Evolutionary conservation across 2,888 invertebrate species (phyloP).

Genomic region (Dioctria linearis): DNA sequence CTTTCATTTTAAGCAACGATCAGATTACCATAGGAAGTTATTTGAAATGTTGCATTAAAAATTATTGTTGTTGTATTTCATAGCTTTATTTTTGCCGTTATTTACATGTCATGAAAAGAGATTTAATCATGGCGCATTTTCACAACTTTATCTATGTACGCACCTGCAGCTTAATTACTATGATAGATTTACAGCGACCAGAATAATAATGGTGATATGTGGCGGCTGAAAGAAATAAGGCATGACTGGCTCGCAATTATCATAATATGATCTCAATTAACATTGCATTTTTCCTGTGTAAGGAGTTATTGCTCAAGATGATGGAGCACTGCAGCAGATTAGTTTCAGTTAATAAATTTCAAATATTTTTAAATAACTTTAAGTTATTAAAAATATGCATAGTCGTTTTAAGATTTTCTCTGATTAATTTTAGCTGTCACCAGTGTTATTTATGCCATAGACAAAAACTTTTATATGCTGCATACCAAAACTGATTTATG

Average conservation of each 20-base stretch:
- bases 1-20: constrained; percentile 34
- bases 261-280: constrained; percentile 44
- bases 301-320: constrained; percentile 24
- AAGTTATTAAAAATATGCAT: not conserved
- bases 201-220: not conserved
- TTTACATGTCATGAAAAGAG: constrained; percentile 22
- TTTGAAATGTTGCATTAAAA: constrained; percentile 1
- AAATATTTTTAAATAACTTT: constrained; percentile 37
- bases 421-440: too few species aligned
- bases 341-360: constrained; percentile 9
- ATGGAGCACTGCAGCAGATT: not conserved
- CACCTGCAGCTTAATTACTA: constrained; percentile 38
- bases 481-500: too few species aligned
- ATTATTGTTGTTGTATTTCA: not conserved
- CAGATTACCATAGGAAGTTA: constrained; percentile 8
- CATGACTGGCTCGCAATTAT: constrained; percentile 40
- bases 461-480: too few species aligned
- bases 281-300: constrained; percentile 30
- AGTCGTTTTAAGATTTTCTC: too few species aligned
- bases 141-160: constrained; percentile 30
- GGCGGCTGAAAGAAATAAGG: constrained; percentile 2
- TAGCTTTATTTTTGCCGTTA: constrained; percentile 2
- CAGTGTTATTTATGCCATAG: too few species aligned
- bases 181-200: not conserved
- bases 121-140: constrained; percentile 26